These are phyloP conservation scores for Orthosia cruda DNA, from an alignment of 2,888 invertebrate genomes.

Conservation along the genomic window DNA sequence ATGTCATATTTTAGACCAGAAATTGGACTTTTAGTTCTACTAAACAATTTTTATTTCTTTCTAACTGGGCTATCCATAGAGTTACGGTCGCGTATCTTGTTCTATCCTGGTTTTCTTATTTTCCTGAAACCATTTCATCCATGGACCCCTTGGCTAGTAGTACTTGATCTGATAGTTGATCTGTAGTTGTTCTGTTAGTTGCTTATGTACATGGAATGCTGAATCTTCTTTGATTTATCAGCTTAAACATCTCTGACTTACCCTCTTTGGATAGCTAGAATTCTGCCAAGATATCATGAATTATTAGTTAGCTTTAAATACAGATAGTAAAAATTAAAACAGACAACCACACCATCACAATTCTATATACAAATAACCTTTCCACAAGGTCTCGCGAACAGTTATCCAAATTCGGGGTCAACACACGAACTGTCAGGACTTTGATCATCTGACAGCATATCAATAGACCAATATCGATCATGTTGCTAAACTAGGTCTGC, in stretches of 20 bases:
- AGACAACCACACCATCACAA: neutral
- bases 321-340: neutral
- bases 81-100: too few species aligned
- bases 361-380: slow-evolving; percentile 40
- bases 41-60: too few species aligned
- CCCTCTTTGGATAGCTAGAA: neutral
- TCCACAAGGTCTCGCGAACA: slow-evolving; percentile 67
- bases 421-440: slow-evolving; percentile 39
- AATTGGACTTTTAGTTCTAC: too few species aligned
- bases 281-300: neutral
- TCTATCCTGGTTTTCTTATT: too few species aligned
- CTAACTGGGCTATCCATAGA: too few species aligned
- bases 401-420: slow-evolving; percentile 74
- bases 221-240: neutral
- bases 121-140: too few species aligned
- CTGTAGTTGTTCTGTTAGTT: too few species aligned
- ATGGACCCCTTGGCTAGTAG: too few species aligned
- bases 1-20: too few species aligned
- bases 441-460: slow-evolving; percentile 58
- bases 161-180: too few species aligned
- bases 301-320: neutral
- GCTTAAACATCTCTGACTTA: neutral
- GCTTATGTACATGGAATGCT: neutral
- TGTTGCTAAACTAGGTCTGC: slow-evolving; percentile 46
- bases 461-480: slow-evolving; percentile 61